Conservation (phyloP, 1,140 invertebrate genomes). For the Ostrea denselamellosa region DNA sequence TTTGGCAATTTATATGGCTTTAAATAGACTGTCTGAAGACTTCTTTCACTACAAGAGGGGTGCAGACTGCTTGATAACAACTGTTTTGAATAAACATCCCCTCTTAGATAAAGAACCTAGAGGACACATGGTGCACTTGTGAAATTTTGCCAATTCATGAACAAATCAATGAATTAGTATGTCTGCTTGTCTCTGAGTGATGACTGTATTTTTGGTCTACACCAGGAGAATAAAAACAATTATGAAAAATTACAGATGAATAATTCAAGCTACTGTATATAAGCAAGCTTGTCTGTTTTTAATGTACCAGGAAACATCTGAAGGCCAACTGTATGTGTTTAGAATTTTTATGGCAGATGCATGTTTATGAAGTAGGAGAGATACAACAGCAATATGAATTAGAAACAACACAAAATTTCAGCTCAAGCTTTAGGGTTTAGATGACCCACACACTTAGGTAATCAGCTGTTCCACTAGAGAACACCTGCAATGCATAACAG, state of each 20-base stretch:
- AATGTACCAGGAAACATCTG: constrained; percentile 11
- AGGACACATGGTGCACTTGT: background rate
- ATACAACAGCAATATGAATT: background rate
- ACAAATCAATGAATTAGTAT: background rate
- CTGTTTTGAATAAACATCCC: background rate
- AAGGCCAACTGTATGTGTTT: constrained; percentile 27
- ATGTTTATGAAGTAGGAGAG: constrained; percentile 2
- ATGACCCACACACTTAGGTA: background rate
- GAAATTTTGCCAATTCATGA: constrained; percentile 24
- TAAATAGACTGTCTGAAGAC: constrained; percentile 31
- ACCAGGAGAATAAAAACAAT: background rate
- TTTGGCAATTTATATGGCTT: constrained; percentile 25
- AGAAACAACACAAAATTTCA: background rate
- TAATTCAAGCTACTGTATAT: constrained; percentile 12
- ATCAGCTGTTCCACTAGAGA: background rate
- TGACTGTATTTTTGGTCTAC: background rate
- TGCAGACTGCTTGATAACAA: constrained; percentile 14
- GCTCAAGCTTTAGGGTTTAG: background rate
- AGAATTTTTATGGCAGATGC: constrained; percentile 20
- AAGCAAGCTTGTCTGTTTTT: constrained; percentile 23
- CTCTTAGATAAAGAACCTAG: background rate
- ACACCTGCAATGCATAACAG: too few relatives aligned
- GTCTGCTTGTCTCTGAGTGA: background rate
- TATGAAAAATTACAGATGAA: constrained; percentile 34
- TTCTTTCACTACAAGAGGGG: constrained; percentile 21